Evolutionary conservation across 2,113 vertebrate genomes (phyloP).

Genomic region (Melanerpes aurifrons): DNA sequence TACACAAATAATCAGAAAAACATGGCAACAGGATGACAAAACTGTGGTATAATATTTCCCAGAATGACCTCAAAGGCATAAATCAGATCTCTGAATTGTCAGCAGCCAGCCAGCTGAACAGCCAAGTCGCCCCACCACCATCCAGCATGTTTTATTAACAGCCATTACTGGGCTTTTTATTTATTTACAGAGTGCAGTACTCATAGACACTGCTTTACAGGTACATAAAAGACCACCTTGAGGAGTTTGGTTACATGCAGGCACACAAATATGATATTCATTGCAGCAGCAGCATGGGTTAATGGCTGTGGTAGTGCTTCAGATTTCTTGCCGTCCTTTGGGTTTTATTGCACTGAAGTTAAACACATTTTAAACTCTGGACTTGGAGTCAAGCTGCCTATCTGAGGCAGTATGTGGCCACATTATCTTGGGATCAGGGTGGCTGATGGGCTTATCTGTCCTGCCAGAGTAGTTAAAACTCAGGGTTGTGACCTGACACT

Average conservation of each 20-base stretch:
- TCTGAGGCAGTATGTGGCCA: not conserved
- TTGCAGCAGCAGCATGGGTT: not conserved
- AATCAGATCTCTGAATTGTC: slow-evolving; percentile 32
- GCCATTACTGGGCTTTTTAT: slow-evolving; percentile 45
- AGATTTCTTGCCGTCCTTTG: slow-evolving; percentile 36
- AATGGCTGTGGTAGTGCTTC: not conserved
- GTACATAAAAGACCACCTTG: slow-evolving; percentile 47
- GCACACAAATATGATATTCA: slow-evolving; percentile 25
- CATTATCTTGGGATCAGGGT: not conserved
- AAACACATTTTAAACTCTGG: slow-evolving; percentile 22
- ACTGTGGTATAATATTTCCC: slow-evolving; percentile 10
- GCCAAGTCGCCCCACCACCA: not conserved
- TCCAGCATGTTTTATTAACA: slow-evolving; percentile 42
- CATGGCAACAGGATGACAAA: slow-evolving; percentile 29
- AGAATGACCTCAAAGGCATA: slow-evolving; percentile 51
- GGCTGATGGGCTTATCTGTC: not conserved
- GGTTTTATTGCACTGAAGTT: slow-evolving; percentile 27
- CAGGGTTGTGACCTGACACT: not conserved
- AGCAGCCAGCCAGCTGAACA: slow-evolving; percentile 3
- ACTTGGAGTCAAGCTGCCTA: slow-evolving; percentile 4
- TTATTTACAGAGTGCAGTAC: slow-evolving; percentile 60
- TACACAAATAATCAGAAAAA: slow-evolving; percentile 51
- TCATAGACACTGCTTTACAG: slow-evolving; percentile 51
- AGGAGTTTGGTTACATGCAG: slow-evolving; percentile 14
- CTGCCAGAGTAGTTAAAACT: not conserved